Percentiles rank a stretch among this genome's conserved stretches.
These are phyloP conservation scores for Dynastes tityus DNA, from an alignment of 2,888 invertebrate species.

Conservation along the genomic window DNA sequence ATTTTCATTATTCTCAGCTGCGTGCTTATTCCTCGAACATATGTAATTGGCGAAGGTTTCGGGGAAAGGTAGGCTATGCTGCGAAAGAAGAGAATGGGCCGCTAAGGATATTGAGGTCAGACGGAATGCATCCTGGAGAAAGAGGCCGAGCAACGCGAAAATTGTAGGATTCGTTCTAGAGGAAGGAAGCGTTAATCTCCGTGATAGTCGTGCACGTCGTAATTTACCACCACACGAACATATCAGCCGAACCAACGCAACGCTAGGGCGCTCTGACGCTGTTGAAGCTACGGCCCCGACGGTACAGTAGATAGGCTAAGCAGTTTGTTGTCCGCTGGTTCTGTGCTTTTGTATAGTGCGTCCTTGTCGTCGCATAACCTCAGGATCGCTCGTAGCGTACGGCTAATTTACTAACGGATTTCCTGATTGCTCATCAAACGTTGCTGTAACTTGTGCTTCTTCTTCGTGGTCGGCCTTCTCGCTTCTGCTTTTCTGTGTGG, in stretches of 20 bases:
- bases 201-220: constrained; percentile 25
- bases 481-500: constrained; percentile 8
- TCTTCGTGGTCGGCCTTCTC: constrained; percentile 1
- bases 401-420: constrained; percentile 55
- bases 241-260: constrained; percentile 21
- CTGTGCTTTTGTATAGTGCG: constrained; percentile 1
- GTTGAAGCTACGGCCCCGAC: constrained; percentile 11
- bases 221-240: constrained; percentile 46
- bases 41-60: constrained; percentile 17
- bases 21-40: constrained; percentile 35
- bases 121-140: constrained; percentile 4
- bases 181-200: constrained; percentile 46
- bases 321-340: constrained; percentile 19
- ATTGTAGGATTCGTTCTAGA: constrained; percentile 44
- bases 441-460: constrained; percentile 18
- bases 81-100: constrained; percentile 17
- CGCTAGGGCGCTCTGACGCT: neutral
- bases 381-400: constrained; percentile 42
- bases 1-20: constrained; percentile 33
- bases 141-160: constrained; percentile 36
- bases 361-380: constrained; percentile 16
- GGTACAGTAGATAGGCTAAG: constrained; percentile 3
- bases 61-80: neutral
- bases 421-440: constrained; percentile 55
- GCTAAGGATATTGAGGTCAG: constrained; percentile 9